Percentiles rank a stretch among this genome's conserved stretches.
Conservation (phyloP, 1,140 invertebrate genomes). For the Panagrolaimus sp. region DNA sequence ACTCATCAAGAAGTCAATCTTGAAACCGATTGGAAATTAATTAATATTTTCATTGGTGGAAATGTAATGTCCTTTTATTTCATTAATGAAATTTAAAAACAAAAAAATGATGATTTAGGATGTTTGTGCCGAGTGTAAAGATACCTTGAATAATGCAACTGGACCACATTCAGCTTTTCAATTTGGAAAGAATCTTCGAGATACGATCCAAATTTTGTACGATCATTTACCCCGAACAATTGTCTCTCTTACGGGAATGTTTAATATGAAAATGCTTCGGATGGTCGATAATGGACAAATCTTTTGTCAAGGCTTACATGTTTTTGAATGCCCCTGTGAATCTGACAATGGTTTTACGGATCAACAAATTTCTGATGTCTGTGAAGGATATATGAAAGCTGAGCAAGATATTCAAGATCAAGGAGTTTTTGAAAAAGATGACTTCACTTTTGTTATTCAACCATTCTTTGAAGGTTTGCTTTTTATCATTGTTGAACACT, state of each 20-base stretch:
- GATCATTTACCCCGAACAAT: conserved; percentile 61
- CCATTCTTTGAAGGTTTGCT: conserved; percentile 46
- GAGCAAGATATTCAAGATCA: conserved; percentile 34
- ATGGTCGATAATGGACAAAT: conserved; percentile 34
- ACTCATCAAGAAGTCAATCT: conserved; percentile 55
- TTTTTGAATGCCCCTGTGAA: conserved; percentile 47
- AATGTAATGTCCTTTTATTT: conserved; percentile 62
- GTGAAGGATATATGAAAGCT: conserved; percentile 32
- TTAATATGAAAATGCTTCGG: conserved; percentile 42
- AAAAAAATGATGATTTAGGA: conserved; percentile 60
- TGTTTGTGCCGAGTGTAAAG: conserved; percentile 70
- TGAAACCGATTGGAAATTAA: conserved; percentile 69
- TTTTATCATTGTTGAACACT: no score
- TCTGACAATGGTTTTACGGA: conserved; percentile 35
- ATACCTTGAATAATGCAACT: conserved; percentile 49
- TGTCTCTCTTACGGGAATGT: conserved; percentile 42
- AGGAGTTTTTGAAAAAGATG: conserved; percentile 60
- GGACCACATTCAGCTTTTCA: conserved; percentile 64
- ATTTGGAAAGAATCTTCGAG: conserved; percentile 67
- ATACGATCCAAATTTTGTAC: conserved; percentile 64
- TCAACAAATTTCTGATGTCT: conserved; percentile 31
- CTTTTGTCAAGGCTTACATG: conserved; percentile 45
- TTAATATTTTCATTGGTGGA: conserved; percentile 78
- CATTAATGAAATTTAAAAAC: no score
- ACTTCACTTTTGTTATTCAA: conserved; percentile 62